Evolutionary conservation across 2,797 vertebrate species (phyloP), one percentile per base, ranked within the genome.

Genomic region (Sylvia borin): DNA sequence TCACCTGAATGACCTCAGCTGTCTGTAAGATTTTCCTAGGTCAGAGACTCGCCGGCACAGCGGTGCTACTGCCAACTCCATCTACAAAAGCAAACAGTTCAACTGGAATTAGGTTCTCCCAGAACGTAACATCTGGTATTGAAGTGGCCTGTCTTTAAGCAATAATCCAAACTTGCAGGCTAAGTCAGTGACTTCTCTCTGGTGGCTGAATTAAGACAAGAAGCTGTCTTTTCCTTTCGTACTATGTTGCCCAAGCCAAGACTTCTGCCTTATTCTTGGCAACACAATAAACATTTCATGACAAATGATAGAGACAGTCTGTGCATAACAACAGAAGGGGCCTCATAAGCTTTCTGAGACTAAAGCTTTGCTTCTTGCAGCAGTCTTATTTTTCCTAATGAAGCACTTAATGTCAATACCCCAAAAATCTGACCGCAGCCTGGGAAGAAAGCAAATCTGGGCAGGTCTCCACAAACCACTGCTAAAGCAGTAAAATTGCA

Each of bases 1-100:
- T 95, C 80, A 99, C 99, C 99, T 98, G 98, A 99, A 99, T 5
- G 99, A 99, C 88, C 99, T 98, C 88, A 99, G 98, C 97, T 99
- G 98, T 43, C 99, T 97, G 97, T 99, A 99, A 2, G 98, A 98
- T 48, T 97, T 99, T 36, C 99, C 99, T 71, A 99, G 96, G 92
- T 99, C 99, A 54, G 99, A 99, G 40, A 99, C 99, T 85, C 99
- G 98, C 84, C 99, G 98, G 93, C 99, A 99, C 61, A 99, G 98
- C 0, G 99, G 99, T 57, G 98, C 99, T 43, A 99, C 98, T 0
- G 99, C 99, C 96, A 99, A 91, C 98, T 99, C 99, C 99, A 99
- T 99, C 99, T 99, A 89, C 65, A 96, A 97, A 70, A 95, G 17
- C 55, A 91, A 91, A 75, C 36, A 32, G n/a, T 31, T 70, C 26